Conservation (phyloP, 2,113 vertebrate genomes). For the Phylloscopus trochilus region DNA sequence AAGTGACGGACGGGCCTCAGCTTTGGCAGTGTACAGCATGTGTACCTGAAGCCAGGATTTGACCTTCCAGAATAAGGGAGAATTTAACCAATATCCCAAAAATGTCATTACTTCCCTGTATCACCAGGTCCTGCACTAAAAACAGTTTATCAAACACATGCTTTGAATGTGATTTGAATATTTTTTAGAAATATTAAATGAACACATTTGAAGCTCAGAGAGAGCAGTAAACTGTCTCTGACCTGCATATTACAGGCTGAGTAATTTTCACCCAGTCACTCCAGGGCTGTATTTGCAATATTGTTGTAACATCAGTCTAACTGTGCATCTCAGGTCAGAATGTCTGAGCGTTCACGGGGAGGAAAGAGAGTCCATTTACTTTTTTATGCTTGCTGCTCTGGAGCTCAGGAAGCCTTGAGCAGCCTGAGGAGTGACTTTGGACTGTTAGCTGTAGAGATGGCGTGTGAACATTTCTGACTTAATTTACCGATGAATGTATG, state of each 20-base stretch:
- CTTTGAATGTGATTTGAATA: background rate
- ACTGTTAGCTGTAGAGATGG: background rate
- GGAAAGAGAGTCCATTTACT: background rate
- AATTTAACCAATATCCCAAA: background rate
- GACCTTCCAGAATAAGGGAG: background rate
- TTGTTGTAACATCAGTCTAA: background rate
- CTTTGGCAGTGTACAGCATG: background rate
- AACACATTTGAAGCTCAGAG: background rate
- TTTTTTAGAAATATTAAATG: background rate
- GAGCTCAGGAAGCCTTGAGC: background rate
- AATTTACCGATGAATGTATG: conserved; percentile 54
- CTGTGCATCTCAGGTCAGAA: background rate
- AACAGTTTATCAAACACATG: background rate
- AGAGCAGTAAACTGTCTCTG: background rate
- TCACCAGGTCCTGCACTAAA: background rate
- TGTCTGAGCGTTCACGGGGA: background rate
- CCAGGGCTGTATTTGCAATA: background rate
- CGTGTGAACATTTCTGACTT: conserved; percentile 15
- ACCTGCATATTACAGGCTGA: background rate
- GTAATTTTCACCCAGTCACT: background rate
- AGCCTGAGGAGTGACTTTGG: conserved; percentile 27
- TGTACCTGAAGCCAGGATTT: background rate
- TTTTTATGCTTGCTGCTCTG: conserved; percentile 27
- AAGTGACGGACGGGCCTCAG: accelerated
- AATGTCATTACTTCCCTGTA: background rate